Conservation (phyloP, 2,888 invertebrate genomes). For the Emmelina monodactyla region DNA sequence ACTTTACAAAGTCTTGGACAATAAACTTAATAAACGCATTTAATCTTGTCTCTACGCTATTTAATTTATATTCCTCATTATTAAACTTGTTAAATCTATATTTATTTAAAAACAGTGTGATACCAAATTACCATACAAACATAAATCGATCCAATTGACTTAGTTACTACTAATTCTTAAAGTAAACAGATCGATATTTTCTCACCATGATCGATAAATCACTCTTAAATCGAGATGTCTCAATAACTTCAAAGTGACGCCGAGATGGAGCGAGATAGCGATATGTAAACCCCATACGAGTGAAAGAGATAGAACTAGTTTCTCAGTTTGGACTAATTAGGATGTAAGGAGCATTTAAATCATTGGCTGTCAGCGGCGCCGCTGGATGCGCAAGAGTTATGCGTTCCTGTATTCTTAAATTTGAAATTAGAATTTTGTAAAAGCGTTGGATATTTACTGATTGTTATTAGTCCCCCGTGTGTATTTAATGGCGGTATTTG, state of each 20-base stretch:
- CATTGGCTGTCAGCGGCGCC: constrained; percentile 61
- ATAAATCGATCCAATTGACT: constrained; percentile 40
- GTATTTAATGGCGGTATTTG: constrained; percentile 12
- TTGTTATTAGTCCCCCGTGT: constrained; percentile 41
- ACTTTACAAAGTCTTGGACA: too few relatives aligned
- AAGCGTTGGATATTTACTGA: constrained; percentile 47
- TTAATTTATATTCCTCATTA: too few relatives aligned
- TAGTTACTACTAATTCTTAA: constrained; percentile 55
- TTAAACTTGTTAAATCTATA: too few relatives aligned
- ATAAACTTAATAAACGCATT: too few relatives aligned
- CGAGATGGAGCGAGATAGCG: constrained; percentile 25
- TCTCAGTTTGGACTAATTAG: constrained; percentile 50
- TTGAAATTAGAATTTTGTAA: constrained; percentile 62
- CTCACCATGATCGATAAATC: constrained; percentile 47
- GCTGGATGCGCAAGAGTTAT: constrained; percentile 64
- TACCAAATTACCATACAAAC: constrained; percentile 40
- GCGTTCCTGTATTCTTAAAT: constrained; percentile 62
- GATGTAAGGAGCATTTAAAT: constrained; percentile 55
- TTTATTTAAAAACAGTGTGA: too few relatives aligned
- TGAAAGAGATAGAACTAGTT: constrained; percentile 32
- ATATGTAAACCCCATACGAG: constrained; percentile 16
- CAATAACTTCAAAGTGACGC: constrained; percentile 45
- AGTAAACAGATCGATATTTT: constrained; percentile 61
- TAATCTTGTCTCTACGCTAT: too few relatives aligned
- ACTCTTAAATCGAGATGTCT: constrained; percentile 50